These are phyloP conservation scores for Anoplius nigerrimus DNA, from an alignment of 2,888 invertebrate species.

Conservation along the genomic window DNA sequence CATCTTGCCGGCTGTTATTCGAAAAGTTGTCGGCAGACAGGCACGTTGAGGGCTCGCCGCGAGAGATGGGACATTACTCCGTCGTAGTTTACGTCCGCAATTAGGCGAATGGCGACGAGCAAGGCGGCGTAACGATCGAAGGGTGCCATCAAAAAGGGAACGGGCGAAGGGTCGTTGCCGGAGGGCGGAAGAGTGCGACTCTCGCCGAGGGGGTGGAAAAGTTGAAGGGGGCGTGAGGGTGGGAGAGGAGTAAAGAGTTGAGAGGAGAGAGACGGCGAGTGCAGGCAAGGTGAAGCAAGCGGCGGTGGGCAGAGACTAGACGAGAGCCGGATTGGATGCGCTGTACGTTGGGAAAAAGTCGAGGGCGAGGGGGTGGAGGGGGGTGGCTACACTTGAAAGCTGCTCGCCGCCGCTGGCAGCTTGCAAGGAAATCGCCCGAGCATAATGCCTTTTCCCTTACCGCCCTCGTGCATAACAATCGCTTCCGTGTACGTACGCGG, in stretches of 20 bases:
- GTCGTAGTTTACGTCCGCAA: conserved; percentile 2
- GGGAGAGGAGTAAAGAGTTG: background rate
- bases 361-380: background rate
- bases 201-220: no score
- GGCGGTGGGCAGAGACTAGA: no score
- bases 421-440: conserved; percentile 26
- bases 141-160: background rate
- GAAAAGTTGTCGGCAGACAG: no score
- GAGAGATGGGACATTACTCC: conserved; percentile 33
- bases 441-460: conserved; percentile 13
- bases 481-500: background rate
- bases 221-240: background rate
- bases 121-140: background rate
- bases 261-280: background rate
- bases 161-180: background rate
- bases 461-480: background rate
- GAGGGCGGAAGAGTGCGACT: background rate
- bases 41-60: conserved; percentile 12
- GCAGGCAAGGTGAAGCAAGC: background rate
- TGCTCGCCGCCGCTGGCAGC: conserved; percentile 4
- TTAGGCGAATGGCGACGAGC: conserved; percentile 4
- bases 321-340: background rate
- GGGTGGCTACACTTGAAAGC: background rate
- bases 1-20: no score
- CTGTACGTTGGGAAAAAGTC: background rate